These are phyloP conservation scores for Zelleria hepariella DNA, from an alignment of 2,888 invertebrate species.

Conservation along the genomic window DNA sequence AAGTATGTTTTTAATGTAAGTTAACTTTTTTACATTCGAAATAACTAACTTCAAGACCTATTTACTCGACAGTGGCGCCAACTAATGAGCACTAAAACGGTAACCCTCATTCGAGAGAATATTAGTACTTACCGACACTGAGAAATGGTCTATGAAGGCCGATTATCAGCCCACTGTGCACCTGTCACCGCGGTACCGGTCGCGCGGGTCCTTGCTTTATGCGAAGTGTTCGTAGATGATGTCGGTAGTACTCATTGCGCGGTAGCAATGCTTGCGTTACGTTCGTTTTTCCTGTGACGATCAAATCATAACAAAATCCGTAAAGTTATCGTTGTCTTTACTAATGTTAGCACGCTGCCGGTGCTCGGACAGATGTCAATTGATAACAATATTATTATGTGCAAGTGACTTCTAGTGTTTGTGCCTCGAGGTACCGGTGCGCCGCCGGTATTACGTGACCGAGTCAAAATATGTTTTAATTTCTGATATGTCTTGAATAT, in stretches of 20 bases:
- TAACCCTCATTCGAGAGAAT: no score
- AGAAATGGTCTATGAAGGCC: neutral
- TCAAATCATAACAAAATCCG: neutral
- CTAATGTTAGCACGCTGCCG: neutral
- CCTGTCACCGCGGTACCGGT: neutral
- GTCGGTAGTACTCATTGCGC: neutral
- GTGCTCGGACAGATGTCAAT: neutral
- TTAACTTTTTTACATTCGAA: no score
- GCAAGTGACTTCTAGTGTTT: neutral
- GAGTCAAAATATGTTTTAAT: neutral
- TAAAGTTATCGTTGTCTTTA: neutral
- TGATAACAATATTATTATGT: neutral
- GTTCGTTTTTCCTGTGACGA: neutral
- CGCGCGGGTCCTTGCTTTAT: neutral
- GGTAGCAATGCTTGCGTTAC: neutral
- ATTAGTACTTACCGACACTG: no score
- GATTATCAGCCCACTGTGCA: neutral
- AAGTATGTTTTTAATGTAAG: no score
- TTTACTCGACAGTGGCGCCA: no score
- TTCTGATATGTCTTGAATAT: neutral
- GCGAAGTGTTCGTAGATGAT: neutral
- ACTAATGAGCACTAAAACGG: no score
- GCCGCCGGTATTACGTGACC: neutral
- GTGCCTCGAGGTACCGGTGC: neutral
- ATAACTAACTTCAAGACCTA: no score